Evolutionary conservation across 2,113 vertebrate genomes (phyloP).

Genomic region (Myrmophylax atrothorax): DNA sequence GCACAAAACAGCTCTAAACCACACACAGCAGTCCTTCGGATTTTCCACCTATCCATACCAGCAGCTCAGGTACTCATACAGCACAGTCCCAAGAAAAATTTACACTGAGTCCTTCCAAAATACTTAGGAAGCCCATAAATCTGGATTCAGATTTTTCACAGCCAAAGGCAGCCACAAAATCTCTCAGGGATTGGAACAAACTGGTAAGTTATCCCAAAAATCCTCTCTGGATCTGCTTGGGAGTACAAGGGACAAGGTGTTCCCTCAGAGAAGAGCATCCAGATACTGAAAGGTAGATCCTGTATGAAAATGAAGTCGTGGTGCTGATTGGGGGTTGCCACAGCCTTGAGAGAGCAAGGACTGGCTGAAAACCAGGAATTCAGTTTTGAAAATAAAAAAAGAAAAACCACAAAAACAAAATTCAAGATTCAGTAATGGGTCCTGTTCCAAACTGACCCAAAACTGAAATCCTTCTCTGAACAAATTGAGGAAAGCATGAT

Average conservation of each 20-base stretch:
- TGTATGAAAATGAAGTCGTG: neutral
- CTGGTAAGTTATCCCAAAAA: neutral
- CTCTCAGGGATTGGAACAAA: neutral
- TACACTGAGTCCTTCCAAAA: neutral
- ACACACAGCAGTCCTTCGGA: neutral
- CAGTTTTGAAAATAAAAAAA: neutral
- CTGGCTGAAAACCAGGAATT: neutral
- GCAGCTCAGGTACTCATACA: neutral
- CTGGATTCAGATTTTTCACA: neutral
- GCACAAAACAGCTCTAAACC: conserved; percentile 9
- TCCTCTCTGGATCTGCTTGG: neutral
- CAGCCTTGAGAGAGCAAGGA: neutral
- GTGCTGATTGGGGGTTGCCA: neutral
- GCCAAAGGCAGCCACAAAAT: neutral
- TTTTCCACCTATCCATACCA: neutral
- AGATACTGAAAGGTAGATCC: neutral
- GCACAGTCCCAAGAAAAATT: neutral
- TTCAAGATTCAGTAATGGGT: neutral
- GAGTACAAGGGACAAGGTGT: neutral
- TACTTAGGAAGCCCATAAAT: neutral
- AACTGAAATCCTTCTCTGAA: neutral
- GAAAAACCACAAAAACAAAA: neutral
- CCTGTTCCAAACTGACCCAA: neutral
- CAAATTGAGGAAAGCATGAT: conserved; percentile 4
- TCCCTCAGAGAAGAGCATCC: neutral